phyloP scores from a whole-genome alignment of 1,140 invertebrate species.

The Aphidius ervi region DNA sequence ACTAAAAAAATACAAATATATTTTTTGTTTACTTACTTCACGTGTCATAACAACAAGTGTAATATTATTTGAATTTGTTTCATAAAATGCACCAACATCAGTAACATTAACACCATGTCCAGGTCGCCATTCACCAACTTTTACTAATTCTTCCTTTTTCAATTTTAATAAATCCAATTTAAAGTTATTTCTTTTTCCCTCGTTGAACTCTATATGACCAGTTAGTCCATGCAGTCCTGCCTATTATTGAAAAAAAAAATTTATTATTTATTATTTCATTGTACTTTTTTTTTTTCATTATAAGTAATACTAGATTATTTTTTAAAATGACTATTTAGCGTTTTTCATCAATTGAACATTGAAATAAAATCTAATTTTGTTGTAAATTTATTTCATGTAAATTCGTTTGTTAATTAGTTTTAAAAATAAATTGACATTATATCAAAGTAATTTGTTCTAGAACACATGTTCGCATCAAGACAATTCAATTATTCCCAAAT shows the following conservation, averaged over 20 bases:
- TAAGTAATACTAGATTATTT: too few species aligned
- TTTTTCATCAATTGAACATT: too few species aligned
- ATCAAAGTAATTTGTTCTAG: too few species aligned
- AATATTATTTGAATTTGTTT: conserved; percentile 77
- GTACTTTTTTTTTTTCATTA: too few species aligned
- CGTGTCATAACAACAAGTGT: conserved; percentile 86
- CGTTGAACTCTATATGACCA: conserved; percentile 81
- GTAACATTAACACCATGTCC: conserved; percentile 73
- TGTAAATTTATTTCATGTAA: conserved; percentile 16
- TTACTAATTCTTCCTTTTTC: conserved; percentile 67
- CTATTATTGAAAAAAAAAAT: conserved; percentile 52
- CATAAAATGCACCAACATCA: conserved; percentile 80
- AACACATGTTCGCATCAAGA: too few species aligned
- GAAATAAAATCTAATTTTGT: background rate
- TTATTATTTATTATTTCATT: conserved; percentile 14
- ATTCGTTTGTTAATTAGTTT: conserved; percentile 21
- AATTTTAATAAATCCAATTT: conserved; percentile 83
- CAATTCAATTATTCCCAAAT: too few species aligned
- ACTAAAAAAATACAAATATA: too few species aligned
- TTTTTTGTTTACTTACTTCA: conserved; percentile 59
- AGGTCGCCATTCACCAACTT: conserved; percentile 81
- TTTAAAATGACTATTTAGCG: too few species aligned
- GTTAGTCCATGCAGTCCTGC: conserved; percentile 78
- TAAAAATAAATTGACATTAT: too few species aligned
- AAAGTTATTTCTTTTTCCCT: conserved; percentile 77